Base-by-base conservation (phyloP, 2,797 vertebrate species). In the Eulemur mongoz region DNA sequence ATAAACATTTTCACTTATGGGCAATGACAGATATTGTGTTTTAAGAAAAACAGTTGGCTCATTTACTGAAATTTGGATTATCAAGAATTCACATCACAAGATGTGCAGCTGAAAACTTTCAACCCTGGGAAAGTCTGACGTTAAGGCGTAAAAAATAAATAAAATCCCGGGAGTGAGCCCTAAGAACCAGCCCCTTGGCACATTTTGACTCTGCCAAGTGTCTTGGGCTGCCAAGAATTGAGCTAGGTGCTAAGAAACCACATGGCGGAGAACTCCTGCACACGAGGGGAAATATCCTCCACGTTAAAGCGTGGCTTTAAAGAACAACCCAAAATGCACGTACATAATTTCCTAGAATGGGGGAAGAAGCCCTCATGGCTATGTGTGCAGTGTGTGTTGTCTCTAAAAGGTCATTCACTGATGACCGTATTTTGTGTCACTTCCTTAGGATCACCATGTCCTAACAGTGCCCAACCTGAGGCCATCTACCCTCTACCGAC, bases 401-500 rank as follows among this genome's bases (percentile, higher is more conserved):
- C 69, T 87, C 11, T 7, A 1, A 0, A 0, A 10, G n/a, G 23
- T 6, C 4, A 3, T 1, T 10, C 5, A 3, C 1, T 27, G 54
- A 81, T 0, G 1, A 2, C 25, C 35, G 63, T 50, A 12, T 2
- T 4, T 0, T 0, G 3, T 73, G 25, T 88, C 57, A 25, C 67
- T 0, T 59, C 85, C 96, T 88, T 97, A 99, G 99, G 99, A 99
- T 97, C 99, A 99, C 92, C 98, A 99, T 73, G 78, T 99, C 9
- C 99, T 99, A 2, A 99, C 99, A 0, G 99, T 99, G 95, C 99
- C 99, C 95, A 99, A 99, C 97, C 98, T 99, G 98, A 98, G 99
- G 94, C 99, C 99, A 0, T 99, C 99, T 4, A 99, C 99, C 43
- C 99, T 99, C 96, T 99, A 99, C 97, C 99, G 99, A 86, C 98